Conservation (phyloP, 1,140 invertebrate species). For the Caerostris extrusa region DNA sequence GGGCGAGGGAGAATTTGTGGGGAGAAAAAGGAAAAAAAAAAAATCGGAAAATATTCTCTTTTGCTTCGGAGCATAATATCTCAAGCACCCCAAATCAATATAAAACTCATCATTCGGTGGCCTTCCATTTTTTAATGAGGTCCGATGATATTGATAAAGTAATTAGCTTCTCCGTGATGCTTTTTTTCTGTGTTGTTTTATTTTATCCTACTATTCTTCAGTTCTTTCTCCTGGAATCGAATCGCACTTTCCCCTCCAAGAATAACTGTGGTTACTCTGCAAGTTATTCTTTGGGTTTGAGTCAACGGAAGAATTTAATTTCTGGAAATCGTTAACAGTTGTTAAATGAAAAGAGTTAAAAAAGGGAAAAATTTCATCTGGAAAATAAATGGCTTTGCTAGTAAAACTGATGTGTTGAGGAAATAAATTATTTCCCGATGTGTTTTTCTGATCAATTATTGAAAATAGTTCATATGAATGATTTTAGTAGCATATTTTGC, state of each 20-base stretch:
- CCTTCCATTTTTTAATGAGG: constrained; percentile 71
- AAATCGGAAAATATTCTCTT: constrained; percentile 25
- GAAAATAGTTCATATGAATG: neutral
- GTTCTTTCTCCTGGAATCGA: neutral
- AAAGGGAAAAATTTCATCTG: too few relatives aligned
- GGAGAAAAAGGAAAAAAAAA: constrained; percentile 5
- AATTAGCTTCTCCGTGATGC: constrained; percentile 61
- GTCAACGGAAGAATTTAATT: constrained; percentile 5
- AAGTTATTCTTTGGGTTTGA: neutral
- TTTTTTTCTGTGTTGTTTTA: constrained; percentile 20
- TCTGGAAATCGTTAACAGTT: constrained; percentile 42
- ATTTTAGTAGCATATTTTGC: neutral
- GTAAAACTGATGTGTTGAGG: neutral
- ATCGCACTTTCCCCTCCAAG: neutral
- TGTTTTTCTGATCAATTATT: neutral
- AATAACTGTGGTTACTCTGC: neutral
- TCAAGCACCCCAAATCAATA: constrained; percentile 59
- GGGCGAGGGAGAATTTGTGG: neutral
- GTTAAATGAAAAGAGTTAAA: neutral
- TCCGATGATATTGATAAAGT: constrained; percentile 76
- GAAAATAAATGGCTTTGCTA: neutral
- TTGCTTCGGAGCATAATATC: constrained; percentile 36
- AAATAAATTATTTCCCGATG: neutral
- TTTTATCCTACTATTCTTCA: neutral
- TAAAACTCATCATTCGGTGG: constrained; percentile 72